Evolutionary conservation across 2,888 invertebrate species (phyloP).

Genomic region (Eupithecia subumbrata): DNA sequence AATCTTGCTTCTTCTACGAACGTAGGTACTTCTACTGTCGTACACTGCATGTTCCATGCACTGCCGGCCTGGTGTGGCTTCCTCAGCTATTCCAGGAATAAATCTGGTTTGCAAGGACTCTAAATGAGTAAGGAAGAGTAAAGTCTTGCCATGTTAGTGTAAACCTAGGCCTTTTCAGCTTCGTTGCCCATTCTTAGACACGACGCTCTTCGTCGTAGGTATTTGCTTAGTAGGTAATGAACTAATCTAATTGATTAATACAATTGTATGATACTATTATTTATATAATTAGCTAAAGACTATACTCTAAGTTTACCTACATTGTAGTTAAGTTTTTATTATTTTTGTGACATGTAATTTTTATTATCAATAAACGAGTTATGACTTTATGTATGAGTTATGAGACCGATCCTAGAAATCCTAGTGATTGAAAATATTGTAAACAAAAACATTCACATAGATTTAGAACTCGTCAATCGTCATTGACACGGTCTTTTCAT

Average conservation of each 20-base stretch:
- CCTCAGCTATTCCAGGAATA: neutral
- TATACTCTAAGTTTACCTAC: too few relatives aligned
- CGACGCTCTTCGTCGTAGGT: neutral
- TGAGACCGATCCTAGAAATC: neutral
- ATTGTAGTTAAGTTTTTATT: too few relatives aligned
- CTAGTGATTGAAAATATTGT: neutral
- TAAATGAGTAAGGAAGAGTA: neutral
- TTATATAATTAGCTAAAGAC: too few relatives aligned
- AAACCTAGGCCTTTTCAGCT: neutral
- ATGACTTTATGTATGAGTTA: too few relatives aligned
- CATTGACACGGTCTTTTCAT: conserved; percentile 30
- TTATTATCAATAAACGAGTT: too few relatives aligned
- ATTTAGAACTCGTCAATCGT: neutral
- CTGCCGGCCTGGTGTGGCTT: neutral
- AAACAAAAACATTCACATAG: neutral
- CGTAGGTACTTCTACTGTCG: neutral
- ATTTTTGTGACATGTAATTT: too few relatives aligned
- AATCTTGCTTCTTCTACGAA: conserved; percentile 1
- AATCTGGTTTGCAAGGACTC: neutral
- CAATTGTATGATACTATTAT: too few relatives aligned
- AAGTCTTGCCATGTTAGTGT: neutral
- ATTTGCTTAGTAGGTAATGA: too few relatives aligned
- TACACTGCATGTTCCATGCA: neutral
- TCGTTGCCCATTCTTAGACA: neutral
- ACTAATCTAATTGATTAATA: too few relatives aligned